Percentiles rank a stretch among this genome's conserved stretches.
phyloP scores from a whole-genome alignment of 2,888 invertebrate species.

The Leptopilina drosophilae region DNA sequence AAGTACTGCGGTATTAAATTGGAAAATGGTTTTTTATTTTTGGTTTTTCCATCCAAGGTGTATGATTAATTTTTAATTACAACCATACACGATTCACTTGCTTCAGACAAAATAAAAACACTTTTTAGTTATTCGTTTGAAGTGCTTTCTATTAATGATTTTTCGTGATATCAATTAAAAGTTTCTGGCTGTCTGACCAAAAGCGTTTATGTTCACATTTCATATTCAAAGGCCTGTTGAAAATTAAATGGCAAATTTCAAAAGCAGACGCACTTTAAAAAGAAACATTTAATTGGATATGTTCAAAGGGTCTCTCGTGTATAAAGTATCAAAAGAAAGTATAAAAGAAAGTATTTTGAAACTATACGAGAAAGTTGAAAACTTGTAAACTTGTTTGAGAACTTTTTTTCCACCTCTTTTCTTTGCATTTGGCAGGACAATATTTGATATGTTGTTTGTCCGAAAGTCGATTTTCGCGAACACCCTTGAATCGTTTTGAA shows the following conservation, averaged over 20 bases:
- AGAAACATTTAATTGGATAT: slow-evolving; percentile 2
- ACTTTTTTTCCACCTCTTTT: background rate
- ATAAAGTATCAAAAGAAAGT: background rate
- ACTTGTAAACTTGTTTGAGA: background rate
- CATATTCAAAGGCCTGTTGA: background rate
- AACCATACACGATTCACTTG: too few species aligned
- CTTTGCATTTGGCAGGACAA: background rate
- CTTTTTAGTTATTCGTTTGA: background rate
- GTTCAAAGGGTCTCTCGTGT: background rate
- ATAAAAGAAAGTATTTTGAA: background rate
- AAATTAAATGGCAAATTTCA: slow-evolving; percentile 12
- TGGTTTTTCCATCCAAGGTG: background rate
- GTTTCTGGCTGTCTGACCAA: background rate
- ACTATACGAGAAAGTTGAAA: background rate
- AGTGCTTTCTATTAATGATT: background rate
- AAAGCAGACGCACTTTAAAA: background rate
- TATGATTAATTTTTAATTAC: too few species aligned
- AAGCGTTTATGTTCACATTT: background rate
- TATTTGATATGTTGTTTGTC: slow-evolving; percentile 3
- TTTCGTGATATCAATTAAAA: slow-evolving; percentile 4
- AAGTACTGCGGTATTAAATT: background rate
- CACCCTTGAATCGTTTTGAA: background rate
- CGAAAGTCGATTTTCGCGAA: background rate
- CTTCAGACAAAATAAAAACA: too few species aligned
- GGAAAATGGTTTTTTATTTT: background rate